Percentiles rank a stretch among this genome's conserved stretches.
Conservation (phyloP, 2,797 vertebrate species). For the Manis pentadactyla region DNA sequence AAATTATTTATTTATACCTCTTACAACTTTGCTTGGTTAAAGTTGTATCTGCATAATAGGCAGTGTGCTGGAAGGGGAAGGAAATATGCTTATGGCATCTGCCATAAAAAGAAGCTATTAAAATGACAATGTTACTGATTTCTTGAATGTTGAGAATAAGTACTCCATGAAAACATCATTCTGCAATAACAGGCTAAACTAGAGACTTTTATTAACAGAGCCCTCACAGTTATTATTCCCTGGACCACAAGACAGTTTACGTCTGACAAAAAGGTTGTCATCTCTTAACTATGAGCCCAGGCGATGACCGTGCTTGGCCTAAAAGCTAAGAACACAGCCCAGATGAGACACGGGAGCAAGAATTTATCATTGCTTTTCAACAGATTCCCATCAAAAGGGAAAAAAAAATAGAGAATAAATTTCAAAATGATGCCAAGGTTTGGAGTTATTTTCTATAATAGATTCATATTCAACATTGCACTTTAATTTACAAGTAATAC, state of each 20-base stretch:
- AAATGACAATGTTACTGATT: slow-evolving; percentile 75
- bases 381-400: not conserved
- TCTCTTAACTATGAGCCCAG: not conserved
- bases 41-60: slow-evolving; percentile 71
- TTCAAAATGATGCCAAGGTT: not conserved
- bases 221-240: not conserved
- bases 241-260: slow-evolving; percentile 25
- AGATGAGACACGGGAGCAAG: not conserved
- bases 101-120: slow-evolving; percentile 75
- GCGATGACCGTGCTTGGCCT: not conserved
- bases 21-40: slow-evolving; percentile 73
- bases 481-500: not conserved
- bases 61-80: slow-evolving; percentile 58
- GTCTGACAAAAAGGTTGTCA: slow-evolving; percentile 37
- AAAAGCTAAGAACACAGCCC: not conserved
- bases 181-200: slow-evolving; percentile 60
- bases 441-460: not conserved
- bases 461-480: not conserved
- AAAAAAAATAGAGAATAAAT: not conserved
- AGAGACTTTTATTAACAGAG: slow-evolving; percentile 70
- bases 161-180: slow-evolving; percentile 69
- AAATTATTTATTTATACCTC: slow-evolving; percentile 72
- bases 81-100: slow-evolving; percentile 67
- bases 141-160: slow-evolving; percentile 66
- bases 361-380: not conserved